These are phyloP conservation scores for Anoplopoma fimbria DNA, from an alignment of 2,113 vertebrate genomes.

Conservation along the genomic window DNA sequence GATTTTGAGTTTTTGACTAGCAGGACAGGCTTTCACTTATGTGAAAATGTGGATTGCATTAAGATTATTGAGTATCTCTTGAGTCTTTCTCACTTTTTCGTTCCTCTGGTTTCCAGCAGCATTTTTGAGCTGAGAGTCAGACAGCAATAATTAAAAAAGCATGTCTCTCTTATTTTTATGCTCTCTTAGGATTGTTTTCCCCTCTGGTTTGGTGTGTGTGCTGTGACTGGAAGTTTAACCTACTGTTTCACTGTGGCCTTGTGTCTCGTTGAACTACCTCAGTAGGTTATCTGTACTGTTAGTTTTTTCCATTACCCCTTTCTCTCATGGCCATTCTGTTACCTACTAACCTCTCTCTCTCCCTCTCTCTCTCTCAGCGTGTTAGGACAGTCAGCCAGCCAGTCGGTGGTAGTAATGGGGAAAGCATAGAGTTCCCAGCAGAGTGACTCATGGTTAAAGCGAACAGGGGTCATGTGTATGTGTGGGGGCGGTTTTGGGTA, in stretches of 20 bases:
- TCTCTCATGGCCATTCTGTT: not conserved
- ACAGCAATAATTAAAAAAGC: constrained; percentile 60
- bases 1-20: not conserved
- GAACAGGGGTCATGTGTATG: constrained; percentile 53
- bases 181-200: not conserved
- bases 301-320: not conserved
- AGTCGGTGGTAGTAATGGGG: constrained; percentile 65
- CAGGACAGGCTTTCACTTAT: constrained; percentile 2
- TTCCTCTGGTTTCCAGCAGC: constrained; percentile 33
- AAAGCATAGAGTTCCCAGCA: constrained; percentile 80
- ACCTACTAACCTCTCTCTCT: not conserved
- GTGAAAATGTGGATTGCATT: constrained; percentile 19
- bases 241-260: constrained; percentile 8
- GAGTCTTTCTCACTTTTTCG: not conserved
- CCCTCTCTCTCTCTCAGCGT: constrained; percentile 19
- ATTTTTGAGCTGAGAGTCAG: constrained; percentile 52
- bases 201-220: constrained; percentile 22
- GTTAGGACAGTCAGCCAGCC: constrained; percentile 49
- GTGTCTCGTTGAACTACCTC: not conserved
- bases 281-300: not conserved
- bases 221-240: constrained; percentile 39
- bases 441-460: constrained; percentile 69
- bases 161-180: constrained; percentile 25
- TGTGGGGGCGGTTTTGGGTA: constrained; percentile 16
- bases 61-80: not conserved